These are phyloP conservation scores for Leptogaster cylindrica DNA, from an alignment of 2,888 invertebrate genomes.

Conservation along the genomic window DNA sequence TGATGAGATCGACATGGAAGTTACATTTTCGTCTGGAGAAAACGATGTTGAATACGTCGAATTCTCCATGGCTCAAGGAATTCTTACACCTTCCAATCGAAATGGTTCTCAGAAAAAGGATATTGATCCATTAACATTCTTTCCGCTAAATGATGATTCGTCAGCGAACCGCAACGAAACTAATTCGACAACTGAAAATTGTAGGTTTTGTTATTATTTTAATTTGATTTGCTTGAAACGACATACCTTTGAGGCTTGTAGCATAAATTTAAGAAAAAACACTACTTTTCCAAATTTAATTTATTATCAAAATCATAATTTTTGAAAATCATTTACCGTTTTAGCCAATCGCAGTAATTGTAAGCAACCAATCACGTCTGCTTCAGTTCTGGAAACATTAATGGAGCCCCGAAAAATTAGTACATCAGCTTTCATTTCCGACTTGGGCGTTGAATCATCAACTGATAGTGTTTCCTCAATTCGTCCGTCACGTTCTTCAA, in stretches of 20 bases:
- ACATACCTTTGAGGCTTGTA: not conserved
- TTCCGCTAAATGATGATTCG: constrained; percentile 64
- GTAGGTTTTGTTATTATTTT: constrained; percentile 25
- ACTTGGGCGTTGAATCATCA: constrained; percentile 45
- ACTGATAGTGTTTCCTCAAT: constrained; percentile 46
- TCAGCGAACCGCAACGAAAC: not conserved
- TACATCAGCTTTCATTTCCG: constrained; percentile 27
- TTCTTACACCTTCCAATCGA: too few species aligned
- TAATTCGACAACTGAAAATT: constrained; percentile 6
- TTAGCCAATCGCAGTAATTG: constrained; percentile 42
- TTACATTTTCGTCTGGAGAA: constrained; percentile 82
- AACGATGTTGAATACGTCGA: constrained; percentile 73
- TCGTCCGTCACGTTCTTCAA: constrained; percentile 45
- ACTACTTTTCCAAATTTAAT: too few species aligned
- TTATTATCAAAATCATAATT: too few species aligned
- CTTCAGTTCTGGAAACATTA: constrained; percentile 50
- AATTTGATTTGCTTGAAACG: not conserved
- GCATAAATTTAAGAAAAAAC: too few species aligned
- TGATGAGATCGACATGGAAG: constrained; percentile 84
- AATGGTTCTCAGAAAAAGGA: constrained; percentile 49
- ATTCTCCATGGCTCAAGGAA: constrained; percentile 60
- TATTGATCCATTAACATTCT: constrained; percentile 67
- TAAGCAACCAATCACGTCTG: constrained; percentile 48
- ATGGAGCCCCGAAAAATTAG: constrained; percentile 50
- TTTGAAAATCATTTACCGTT: too few species aligned